A percentile compares a stretch with the other conserved stretches of the same genome.
These are phyloP conservation scores for Athalia cordata DNA, from an alignment of 2,888 invertebrate species.

Conservation along the genomic window DNA sequence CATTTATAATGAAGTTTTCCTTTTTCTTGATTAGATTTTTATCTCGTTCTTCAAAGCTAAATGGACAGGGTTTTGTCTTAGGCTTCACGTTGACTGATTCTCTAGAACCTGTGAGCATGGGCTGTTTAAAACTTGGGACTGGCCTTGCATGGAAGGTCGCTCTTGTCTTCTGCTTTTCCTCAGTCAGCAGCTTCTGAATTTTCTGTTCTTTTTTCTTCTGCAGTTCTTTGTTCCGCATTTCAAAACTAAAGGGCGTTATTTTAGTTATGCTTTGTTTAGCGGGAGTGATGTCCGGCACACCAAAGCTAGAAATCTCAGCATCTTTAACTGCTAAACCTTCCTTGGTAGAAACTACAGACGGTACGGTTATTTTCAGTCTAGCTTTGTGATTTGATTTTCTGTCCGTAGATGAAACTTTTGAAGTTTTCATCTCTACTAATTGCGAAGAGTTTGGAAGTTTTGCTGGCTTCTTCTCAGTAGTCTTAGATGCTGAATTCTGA, in stretches of 20 bases:
- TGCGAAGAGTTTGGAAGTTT: conserved; percentile 81
- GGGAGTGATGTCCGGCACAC: conserved; percentile 56
- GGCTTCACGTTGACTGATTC: conserved; percentile 46
- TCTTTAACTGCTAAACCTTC: conserved; percentile 57
- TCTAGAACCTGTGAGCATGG: conserved; percentile 51
- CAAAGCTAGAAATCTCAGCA: conserved; percentile 62
- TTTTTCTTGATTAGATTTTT: conserved; percentile 76
- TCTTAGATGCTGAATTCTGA: conserved; percentile 70
- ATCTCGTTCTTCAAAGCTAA: conserved; percentile 83
- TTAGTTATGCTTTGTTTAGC: conserved; percentile 50
- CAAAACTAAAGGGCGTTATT: conserved; percentile 74
- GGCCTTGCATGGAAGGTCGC: conserved; percentile 79
- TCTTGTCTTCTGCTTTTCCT: conserved; percentile 59
- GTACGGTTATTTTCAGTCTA: conserved; percentile 53
- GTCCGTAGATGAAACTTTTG: background rate
- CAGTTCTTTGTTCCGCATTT: conserved; percentile 71
- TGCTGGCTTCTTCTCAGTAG: conserved; percentile 75
- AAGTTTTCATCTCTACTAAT: conserved; percentile 75
- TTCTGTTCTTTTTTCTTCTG: conserved; percentile 72
- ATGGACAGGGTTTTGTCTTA: conserved; percentile 73
- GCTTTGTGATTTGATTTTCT: background rate
- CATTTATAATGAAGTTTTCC: conserved; percentile 78
- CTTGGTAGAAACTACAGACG: conserved; percentile 57
- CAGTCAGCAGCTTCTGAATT: conserved; percentile 63
- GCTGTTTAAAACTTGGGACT: conserved; percentile 73